Percentiles rank a stretch among this genome's conserved stretches.
Conservation (phyloP, 2,113 vertebrate genomes). For the Cyprinodon brontotheroides region DNA sequence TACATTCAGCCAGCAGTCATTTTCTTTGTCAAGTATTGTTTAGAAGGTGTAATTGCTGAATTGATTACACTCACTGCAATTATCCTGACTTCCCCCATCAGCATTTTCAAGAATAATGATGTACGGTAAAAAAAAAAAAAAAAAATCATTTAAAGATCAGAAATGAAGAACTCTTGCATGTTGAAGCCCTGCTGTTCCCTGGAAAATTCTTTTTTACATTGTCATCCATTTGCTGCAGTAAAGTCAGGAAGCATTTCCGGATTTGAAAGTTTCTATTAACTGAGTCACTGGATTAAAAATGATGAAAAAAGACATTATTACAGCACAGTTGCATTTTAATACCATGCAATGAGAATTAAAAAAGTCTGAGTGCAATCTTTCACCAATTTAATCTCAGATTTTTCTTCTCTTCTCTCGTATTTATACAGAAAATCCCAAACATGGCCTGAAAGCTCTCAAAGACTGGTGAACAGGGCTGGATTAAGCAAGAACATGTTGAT, state of each 20-base stretch:
- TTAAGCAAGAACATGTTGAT: background rate
- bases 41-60: constrained; percentile 2
- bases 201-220: too few species aligned
- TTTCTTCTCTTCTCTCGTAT: too few species aligned
- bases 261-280: too few species aligned
- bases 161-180: background rate
- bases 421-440: background rate
- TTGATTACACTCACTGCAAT: constrained; percentile 2
- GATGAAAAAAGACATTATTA: too few species aligned
- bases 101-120: background rate
- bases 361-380: too few species aligned
- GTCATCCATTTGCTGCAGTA: too few species aligned
- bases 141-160: background rate
- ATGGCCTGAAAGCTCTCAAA: background rate
- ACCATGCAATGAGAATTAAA: too few species aligned
- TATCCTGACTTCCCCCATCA: background rate
- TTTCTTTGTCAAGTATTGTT: constrained; percentile 15
- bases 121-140: background rate
- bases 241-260: too few species aligned
- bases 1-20: background rate
- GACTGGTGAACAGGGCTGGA: background rate
- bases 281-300: too few species aligned
- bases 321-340: too few species aligned
- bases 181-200: background rate
- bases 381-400: too few species aligned